Evolutionary conservation across 2,113 vertebrate species (phyloP).

Genomic region (Erinaceus europaeus): DNA sequence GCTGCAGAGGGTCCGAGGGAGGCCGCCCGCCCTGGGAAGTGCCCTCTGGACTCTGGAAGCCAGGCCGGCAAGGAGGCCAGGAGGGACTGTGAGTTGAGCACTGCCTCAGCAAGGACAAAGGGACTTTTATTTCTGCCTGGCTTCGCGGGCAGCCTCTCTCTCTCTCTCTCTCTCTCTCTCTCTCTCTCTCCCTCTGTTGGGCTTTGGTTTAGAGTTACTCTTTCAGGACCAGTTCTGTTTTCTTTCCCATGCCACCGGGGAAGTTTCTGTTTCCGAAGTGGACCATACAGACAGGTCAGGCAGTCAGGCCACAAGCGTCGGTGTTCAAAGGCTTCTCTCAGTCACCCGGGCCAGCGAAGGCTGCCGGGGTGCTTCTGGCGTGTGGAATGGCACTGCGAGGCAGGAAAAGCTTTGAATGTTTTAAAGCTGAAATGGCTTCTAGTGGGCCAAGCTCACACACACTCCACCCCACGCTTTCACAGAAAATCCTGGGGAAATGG

Average conservation of each 20-base stretch:
- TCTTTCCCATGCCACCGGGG: slow-evolving; percentile 65
- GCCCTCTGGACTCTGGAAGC: background rate
- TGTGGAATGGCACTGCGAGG: background rate
- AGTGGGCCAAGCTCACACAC: background rate
- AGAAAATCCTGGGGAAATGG: slow-evolving; percentile 12
- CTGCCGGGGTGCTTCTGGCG: background rate
- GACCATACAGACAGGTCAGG: slow-evolving; percentile 44
- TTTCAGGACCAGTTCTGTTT: slow-evolving; percentile 67
- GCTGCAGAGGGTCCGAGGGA: background rate
- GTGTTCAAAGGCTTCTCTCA: slow-evolving; percentile 31
- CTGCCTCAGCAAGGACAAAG: slow-evolving; percentile 40
- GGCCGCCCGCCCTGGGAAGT: background rate
- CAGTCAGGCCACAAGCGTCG: slow-evolving; percentile 28
- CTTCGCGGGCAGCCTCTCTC: slow-evolving; percentile 47
- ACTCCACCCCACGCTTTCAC: background rate
- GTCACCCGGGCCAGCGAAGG: background rate
- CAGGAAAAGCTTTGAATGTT: slow-evolving; percentile 2
- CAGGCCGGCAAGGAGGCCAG: background rate
- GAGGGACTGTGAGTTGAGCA: background rate
- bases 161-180: slow-evolving; percentile 50
- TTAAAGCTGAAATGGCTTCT: slow-evolving; percentile 4
- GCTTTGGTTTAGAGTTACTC: slow-evolving; percentile 72
- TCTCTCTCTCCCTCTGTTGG: slow-evolving; percentile 46
- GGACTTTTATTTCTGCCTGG: slow-evolving; percentile 64
- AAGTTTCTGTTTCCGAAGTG: slow-evolving; percentile 71